Conservation (phyloP, 2,888 invertebrate genomes). For the Tenodera sinensis region DNA sequence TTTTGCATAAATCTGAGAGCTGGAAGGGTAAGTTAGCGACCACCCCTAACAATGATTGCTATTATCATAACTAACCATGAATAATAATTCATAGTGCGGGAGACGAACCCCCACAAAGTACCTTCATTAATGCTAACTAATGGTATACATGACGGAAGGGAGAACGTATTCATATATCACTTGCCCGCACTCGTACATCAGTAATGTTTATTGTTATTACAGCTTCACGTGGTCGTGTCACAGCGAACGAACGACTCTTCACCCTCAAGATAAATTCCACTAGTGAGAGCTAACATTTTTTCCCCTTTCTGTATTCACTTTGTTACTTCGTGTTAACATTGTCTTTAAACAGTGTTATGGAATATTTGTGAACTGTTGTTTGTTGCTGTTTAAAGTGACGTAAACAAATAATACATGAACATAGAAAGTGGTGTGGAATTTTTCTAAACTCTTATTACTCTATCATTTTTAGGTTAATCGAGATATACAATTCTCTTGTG, state of each 20-base stretch:
- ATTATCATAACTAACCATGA: background rate
- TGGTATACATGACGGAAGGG: background rate
- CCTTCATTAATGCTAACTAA: background rate
- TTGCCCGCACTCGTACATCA: background rate
- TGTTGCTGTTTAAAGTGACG: too few species aligned
- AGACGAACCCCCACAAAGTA: background rate
- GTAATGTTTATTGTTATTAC: background rate
- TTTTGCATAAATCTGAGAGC: background rate
- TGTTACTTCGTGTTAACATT: too few species aligned
- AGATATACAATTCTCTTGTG: too few species aligned
- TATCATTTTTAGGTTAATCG: too few species aligned
- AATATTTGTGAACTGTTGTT: too few species aligned
- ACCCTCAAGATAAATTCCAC: background rate
- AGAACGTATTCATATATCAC: background rate
- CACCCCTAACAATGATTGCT: background rate
- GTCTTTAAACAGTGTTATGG: too few species aligned
- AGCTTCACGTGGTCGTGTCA: background rate
- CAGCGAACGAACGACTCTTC: background rate
- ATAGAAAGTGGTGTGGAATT: too few species aligned
- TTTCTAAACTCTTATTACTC: too few species aligned
- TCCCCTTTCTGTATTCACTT: background rate
- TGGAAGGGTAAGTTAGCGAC: background rate
- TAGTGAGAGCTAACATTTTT: background rate
- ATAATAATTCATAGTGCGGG: background rate
- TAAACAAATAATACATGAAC: too few species aligned